Conservation (phyloP, 2,113 vertebrate genomes). For the Psephotus haematonotus region DNA sequence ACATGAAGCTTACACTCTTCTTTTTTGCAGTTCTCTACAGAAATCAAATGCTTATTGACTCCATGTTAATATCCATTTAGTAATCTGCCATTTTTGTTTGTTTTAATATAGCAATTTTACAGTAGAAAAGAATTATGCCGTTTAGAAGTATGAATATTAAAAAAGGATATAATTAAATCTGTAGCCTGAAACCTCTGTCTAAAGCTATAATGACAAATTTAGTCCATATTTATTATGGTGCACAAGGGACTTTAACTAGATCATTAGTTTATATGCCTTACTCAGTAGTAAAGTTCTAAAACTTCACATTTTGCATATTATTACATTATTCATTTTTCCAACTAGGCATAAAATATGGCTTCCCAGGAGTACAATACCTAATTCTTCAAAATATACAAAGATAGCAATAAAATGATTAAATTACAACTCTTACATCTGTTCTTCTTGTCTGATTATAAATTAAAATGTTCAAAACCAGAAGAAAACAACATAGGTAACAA, state of each 20-base stretch:
- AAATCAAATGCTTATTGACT: constrained; percentile 84
- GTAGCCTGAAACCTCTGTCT: constrained; percentile 87
- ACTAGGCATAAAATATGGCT: constrained; percentile 86
- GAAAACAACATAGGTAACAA: constrained; percentile 76
- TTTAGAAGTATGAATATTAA: constrained; percentile 88
- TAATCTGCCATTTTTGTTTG: constrained; percentile 85
- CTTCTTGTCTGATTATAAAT: constrained; percentile 85
- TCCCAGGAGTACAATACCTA: constrained; percentile 87
- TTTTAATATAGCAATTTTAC: constrained; percentile 83
- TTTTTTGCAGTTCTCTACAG: constrained; percentile 63
- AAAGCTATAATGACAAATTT: constrained; percentile 90
- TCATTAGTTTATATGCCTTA: constrained; percentile 87
- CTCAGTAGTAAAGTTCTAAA: constrained; percentile 84
- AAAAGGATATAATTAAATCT: constrained; percentile 89
- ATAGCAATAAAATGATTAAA: constrained; percentile 88
- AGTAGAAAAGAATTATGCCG: constrained; percentile 84
- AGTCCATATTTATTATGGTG: constrained; percentile 87
- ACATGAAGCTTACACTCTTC: constrained; percentile 3
- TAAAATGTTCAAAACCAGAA: constrained; percentile 78
- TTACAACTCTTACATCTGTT: constrained; percentile 89
- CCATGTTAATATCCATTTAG: constrained; percentile 82
- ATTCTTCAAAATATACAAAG: constrained; percentile 89
- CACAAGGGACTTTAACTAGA: constrained; percentile 86
- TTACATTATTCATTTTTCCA: constrained; percentile 89
- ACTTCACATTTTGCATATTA: constrained; percentile 88